Evolutionary conservation across 2,888 invertebrate genomes (phyloP).

Genomic region (Synanthedon myopaeformis): DNA sequence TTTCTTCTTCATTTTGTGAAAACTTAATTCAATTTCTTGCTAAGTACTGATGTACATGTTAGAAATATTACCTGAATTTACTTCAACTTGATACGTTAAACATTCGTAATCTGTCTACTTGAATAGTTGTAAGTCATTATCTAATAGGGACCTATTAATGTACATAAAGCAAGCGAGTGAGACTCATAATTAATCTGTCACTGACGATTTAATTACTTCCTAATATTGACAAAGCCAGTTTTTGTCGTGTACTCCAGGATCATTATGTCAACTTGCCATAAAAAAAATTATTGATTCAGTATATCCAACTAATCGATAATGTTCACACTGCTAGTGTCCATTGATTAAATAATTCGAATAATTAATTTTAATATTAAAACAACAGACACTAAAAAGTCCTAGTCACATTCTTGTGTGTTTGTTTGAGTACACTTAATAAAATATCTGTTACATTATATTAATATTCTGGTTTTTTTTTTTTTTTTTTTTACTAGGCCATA

Average conservation of each 20-base stretch:
- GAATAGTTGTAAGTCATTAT: background rate
- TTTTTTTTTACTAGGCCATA: background rate
- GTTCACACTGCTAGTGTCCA: background rate
- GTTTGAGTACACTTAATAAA: too few species aligned
- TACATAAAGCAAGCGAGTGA: constrained; percentile 31
- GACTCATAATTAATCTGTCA: constrained; percentile 46
- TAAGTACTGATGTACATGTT: too few species aligned
- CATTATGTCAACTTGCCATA: constrained; percentile 20
- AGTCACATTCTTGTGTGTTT: too few species aligned
- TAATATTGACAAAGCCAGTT: constrained; percentile 54
- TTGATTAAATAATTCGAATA: background rate
- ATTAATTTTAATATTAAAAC: background rate
- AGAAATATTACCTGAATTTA: too few species aligned
- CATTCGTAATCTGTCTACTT: too few species aligned
- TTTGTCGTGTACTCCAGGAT: constrained; percentile 30
- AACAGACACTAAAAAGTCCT: too few species aligned
- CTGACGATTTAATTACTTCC: constrained; percentile 57
- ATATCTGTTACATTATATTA: too few species aligned
- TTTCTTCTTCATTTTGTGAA: too few species aligned
- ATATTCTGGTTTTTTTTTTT: too few species aligned
- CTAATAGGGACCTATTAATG: background rate
- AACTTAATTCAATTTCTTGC: too few species aligned
- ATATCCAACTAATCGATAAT: constrained; percentile 2
- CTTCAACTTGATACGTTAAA: too few species aligned
- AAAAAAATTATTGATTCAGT: constrained; percentile 18